phyloP scores from a whole-genome alignment of 2,888 invertebrate genomes.

The Mamestra brassicae region DNA sequence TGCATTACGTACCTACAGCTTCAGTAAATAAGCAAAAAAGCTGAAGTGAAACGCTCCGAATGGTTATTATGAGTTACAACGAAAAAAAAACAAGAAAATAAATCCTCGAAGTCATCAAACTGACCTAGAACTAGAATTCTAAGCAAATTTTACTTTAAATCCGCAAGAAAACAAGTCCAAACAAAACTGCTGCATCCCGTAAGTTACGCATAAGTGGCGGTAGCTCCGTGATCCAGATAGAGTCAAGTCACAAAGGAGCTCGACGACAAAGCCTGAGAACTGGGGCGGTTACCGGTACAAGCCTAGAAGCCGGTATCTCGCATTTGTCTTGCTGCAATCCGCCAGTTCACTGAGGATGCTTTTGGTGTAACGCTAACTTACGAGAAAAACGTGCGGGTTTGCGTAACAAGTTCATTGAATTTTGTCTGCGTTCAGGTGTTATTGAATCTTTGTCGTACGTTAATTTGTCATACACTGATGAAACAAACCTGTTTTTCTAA shows the following conservation, averaged over 20 bases:
- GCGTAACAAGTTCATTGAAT: not conserved
- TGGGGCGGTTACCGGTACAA: slow-evolving; percentile 79
- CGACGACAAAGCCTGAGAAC: slow-evolving; percentile 80
- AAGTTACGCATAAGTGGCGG: slow-evolving; percentile 64
- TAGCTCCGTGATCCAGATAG: slow-evolving; percentile 77
- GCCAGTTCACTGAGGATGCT: slow-evolving; percentile 55
- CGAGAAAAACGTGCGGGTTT: slow-evolving; percentile 11
- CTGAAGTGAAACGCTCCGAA: no score
- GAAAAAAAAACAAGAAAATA: not conserved
- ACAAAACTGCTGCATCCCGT: slow-evolving; percentile 36
- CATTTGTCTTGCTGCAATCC: slow-evolving; percentile 67
- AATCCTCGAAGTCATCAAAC: not conserved
- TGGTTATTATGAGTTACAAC: no score
- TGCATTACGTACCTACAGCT: no score
- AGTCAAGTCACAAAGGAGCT: slow-evolving; percentile 74
- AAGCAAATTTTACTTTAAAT: slow-evolving; percentile 11
- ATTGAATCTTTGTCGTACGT: not conserved
- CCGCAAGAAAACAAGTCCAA: slow-evolving; percentile 38
- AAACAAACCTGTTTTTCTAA: not conserved
- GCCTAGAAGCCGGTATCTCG: slow-evolving; percentile 66
- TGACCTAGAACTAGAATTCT: not conserved
- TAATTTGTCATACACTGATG: not conserved
- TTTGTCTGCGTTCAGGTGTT: not conserved
- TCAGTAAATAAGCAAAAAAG: no score
- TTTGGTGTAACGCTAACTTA: slow-evolving; percentile 30